These are phyloP conservation scores for Agapornis roseicollis DNA, from an alignment of 2,113 vertebrate genomes.

Conservation along the genomic window DNA sequence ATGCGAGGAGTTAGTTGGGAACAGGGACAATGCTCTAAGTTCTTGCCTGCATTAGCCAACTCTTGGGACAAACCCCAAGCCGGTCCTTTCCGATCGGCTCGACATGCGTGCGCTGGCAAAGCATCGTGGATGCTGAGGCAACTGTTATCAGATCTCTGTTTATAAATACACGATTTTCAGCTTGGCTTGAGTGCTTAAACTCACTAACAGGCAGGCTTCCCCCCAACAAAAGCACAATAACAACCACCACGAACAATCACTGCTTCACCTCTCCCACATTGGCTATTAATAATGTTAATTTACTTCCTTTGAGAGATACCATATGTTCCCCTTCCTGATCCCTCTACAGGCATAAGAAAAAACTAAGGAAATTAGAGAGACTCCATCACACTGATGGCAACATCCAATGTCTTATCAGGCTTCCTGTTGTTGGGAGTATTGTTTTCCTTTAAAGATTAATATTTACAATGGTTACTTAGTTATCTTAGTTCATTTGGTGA, in stretches of 20 bases:
- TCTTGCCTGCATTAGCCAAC: not conserved
- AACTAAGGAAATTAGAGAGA: conserved; percentile 58
- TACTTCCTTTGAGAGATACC: conserved; percentile 62
- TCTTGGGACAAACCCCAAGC: not conserved
- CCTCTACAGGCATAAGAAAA: conserved; percentile 51
- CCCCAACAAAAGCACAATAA: conserved; percentile 56
- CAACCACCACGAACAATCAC: conserved; percentile 49
- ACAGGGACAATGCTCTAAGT: fast-evolving
- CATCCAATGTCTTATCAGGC: conserved; percentile 66
- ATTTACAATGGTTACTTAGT: conserved; percentile 71
- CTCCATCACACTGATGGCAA: conserved; percentile 60
- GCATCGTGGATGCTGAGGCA: conserved; percentile 28
- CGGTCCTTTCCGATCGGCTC: not conserved
- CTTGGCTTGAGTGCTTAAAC: conserved; percentile 39
- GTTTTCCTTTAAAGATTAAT: conserved; percentile 71
- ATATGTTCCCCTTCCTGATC: conserved; percentile 55
- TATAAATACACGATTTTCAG: conserved; percentile 53
- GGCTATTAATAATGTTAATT: conserved; percentile 67
- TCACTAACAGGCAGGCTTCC: conserved; percentile 40
- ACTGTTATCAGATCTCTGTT: conserved; percentile 51
- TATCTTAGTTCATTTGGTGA: conserved; percentile 66
- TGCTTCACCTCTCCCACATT: conserved; percentile 65
- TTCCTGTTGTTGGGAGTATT: conserved; percentile 68
- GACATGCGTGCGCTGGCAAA: conserved; percentile 32
- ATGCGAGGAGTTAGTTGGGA: fast-evolving